Evolutionary conservation across 2,888 invertebrate species (phyloP).

Genomic region (Euproctis similis): DNA sequence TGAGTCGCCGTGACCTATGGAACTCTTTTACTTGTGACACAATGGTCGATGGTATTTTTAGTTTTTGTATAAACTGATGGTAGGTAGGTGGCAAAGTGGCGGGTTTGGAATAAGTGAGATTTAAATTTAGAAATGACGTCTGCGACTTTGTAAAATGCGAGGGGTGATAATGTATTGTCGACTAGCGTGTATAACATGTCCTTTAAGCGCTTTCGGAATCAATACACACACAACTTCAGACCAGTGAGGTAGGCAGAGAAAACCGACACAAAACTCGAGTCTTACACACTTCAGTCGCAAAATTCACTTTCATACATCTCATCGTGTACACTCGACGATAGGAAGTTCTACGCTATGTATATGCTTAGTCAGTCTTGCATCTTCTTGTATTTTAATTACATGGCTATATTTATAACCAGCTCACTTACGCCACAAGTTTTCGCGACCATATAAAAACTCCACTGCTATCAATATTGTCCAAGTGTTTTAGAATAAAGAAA

Average conservation of each 20-base stretch:
- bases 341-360: too few relatives aligned
- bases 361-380: too few relatives aligned
- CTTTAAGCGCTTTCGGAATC: slow-evolving; percentile 40
- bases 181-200: slow-evolving; percentile 67
- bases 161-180: slow-evolving; percentile 67
- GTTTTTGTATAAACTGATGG: slow-evolving; percentile 69
- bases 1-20: slow-evolving; percentile 71
- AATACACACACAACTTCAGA: too few relatives aligned
- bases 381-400: too few relatives aligned
- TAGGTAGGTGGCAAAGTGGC: slow-evolving; percentile 74
- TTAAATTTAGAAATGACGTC: slow-evolving; percentile 73
- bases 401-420: too few relatives aligned
- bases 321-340: too few relatives aligned
- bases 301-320: too few relatives aligned
- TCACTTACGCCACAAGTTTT: slow-evolving; percentile 8
- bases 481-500: slow-evolving; percentile 32
- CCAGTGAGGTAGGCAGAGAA: too few relatives aligned
- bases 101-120: slow-evolving; percentile 70
- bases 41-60: slow-evolving; percentile 70
- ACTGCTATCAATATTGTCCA: slow-evolving; percentile 9
- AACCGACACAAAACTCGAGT: too few relatives aligned
- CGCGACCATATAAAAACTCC: slow-evolving; percentile 2
- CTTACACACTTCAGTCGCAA: too few relatives aligned
- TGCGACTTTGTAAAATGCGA: slow-evolving; percentile 54
- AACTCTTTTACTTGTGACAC: slow-evolving; percentile 71